A percentile compares a stretch with the other conserved stretches of the same genome.
phyloP scores from a whole-genome alignment of 2,113 vertebrate genomes.

The Heptranchias perlo region DNA sequence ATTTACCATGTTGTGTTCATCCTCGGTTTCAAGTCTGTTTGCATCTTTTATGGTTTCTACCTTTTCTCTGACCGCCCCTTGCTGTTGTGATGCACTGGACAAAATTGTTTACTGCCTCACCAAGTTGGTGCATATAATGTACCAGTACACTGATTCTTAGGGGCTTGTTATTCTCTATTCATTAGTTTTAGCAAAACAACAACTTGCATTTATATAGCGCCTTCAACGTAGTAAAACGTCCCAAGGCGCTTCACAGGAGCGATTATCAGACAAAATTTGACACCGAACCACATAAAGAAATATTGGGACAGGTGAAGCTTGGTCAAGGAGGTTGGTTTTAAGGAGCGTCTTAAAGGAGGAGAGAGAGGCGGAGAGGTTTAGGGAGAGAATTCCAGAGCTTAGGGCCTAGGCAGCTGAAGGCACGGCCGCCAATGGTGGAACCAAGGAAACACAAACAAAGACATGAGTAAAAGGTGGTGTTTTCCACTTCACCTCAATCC shows the following conservation, averaged over 20 bases:
- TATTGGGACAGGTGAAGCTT: not conserved
- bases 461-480: not conserved
- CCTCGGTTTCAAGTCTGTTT: not conserved
- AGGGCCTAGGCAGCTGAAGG: not conserved
- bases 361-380: not conserved
- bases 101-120: not conserved
- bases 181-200: too few relatives aligned
- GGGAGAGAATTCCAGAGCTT: not conserved
- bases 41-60: not conserved
- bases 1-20: too few relatives aligned
- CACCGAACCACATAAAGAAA: not conserved
- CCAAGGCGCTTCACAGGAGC: not conserved
- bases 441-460: not conserved
- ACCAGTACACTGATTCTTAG: not conserved
- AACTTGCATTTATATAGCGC: not conserved
- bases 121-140: not conserved
- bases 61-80: not conserved
- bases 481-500: not conserved
- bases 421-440: not conserved
- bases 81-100: not conserved
- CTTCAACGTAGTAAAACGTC: not conserved
- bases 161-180: too few relatives aligned
- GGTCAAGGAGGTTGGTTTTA: not conserved
- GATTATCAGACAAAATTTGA: not conserved
- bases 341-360: not conserved